phyloP scores from a whole-genome alignment of 2,797 vertebrate genomes.

The Carcharodon carcharias region DNA sequence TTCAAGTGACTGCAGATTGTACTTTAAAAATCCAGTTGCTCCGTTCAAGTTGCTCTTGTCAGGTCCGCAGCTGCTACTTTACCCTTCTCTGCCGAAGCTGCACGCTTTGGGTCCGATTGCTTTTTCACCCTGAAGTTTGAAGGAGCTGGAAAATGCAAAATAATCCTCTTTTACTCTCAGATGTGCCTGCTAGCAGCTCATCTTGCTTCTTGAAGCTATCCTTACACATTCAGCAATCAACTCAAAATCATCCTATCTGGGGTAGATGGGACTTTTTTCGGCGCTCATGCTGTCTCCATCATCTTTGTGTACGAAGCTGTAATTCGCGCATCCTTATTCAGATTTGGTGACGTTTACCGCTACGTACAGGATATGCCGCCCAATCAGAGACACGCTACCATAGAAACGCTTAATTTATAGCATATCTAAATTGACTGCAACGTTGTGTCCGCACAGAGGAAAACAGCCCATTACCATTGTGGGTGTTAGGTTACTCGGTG shows the following conservation, averaged over 20 bases:
- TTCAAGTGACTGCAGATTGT: slow-evolving; percentile 29
- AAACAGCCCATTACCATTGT: slow-evolving; percentile 62
- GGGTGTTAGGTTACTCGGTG: slow-evolving; percentile 55
- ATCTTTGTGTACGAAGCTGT: slow-evolving; percentile 76
- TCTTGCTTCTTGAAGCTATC: slow-evolving; percentile 35
- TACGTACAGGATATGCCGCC: slow-evolving; percentile 61
- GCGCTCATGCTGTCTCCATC: slow-evolving; percentile 73
- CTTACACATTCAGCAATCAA: slow-evolving; percentile 30
- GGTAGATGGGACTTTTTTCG: slow-evolving; percentile 55
- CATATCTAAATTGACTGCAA: slow-evolving; percentile 70
- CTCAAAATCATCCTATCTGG: slow-evolving; percentile 37
- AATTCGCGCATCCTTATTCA: slow-evolving; percentile 85
- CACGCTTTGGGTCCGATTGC: background rate
- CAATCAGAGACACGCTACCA: slow-evolving; percentile 75
- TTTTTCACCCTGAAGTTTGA: slow-evolving; percentile 28
- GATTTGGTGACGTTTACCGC: slow-evolving; percentile 76
- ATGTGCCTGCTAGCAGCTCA: slow-evolving; percentile 32
- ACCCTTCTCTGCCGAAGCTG: background rate
- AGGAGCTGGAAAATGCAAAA: slow-evolving; percentile 1
- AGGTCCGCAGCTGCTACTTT: slow-evolving; percentile 18
- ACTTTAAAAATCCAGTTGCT: slow-evolving; percentile 27
- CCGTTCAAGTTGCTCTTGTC: slow-evolving; percentile 35
- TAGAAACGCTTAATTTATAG: slow-evolving; percentile 87
- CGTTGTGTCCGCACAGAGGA: slow-evolving; percentile 61
- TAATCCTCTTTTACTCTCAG: slow-evolving; percentile 33